Evolutionary conservation across 2,113 vertebrate genomes (phyloP).

Genomic region (Sturnira hondurensis): DNA sequence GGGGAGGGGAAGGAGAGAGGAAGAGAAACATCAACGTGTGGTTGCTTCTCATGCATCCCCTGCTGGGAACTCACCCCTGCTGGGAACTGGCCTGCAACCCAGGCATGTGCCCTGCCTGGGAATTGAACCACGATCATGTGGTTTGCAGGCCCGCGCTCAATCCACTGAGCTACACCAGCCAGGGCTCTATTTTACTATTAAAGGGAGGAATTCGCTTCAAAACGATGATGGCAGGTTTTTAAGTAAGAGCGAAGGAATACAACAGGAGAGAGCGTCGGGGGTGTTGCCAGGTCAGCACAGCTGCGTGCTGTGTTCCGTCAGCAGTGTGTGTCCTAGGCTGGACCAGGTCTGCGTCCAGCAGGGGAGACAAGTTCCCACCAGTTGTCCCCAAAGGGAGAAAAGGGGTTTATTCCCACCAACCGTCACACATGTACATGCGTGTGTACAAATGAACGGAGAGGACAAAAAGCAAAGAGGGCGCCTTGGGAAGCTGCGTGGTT

Average conservation of each 20-base stretch:
- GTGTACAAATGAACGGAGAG: neutral
- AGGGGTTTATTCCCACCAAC: neutral
- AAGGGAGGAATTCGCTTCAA: neutral
- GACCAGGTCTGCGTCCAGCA: constrained; percentile 49
- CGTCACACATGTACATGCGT: fast-evolving
- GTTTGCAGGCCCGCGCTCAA: too few species aligned
- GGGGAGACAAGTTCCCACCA: constrained; percentile 72
- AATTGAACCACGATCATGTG: too few species aligned
- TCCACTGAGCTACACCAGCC: too few species aligned
- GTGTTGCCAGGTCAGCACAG: neutral
- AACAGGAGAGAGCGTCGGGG: neutral
- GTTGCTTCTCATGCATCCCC: too few species aligned
- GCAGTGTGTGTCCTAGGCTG: neutral
- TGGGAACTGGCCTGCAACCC: too few species aligned
- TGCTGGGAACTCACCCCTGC: too few species aligned
- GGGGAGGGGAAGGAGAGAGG: too few species aligned
- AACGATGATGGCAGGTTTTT: neutral
- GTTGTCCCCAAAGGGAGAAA: neutral
- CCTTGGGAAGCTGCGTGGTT: neutral
- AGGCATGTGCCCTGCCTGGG: too few species aligned
- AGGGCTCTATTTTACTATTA: neutral
- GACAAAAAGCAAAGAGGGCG: neutral
- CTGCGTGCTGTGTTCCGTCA: fast-evolving
- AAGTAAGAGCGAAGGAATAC: neutral
- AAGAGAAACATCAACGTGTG: too few species aligned